A percentile compares a stretch with the other conserved stretches of the same genome.
Conservation (phyloP, 2,888 invertebrate species). For the Phortica magna region DNA sequence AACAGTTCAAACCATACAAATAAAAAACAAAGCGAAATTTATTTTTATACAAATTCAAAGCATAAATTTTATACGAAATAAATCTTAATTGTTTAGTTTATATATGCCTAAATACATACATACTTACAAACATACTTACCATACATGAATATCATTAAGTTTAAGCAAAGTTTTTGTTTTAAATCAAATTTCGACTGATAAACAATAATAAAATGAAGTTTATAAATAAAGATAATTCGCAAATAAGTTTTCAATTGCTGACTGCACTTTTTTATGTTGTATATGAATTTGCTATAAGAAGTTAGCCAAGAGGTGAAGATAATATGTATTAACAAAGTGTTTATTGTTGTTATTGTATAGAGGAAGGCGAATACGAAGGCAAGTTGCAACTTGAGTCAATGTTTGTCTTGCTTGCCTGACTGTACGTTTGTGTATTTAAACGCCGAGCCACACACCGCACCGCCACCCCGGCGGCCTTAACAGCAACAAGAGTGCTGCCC, state of each 20-base stretch:
- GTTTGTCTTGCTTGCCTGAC: constrained; percentile 15
- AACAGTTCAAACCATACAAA: background rate
- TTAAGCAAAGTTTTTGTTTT: constrained; percentile 22
- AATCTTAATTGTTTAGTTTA: constrained; percentile 14
- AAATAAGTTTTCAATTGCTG: background rate
- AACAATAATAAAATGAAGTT: constrained; percentile 20
- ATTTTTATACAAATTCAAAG: constrained; percentile 13
- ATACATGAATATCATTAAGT: constrained; percentile 16
- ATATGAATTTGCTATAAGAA: no score
- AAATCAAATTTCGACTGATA: constrained; percentile 21
- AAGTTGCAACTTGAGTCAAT: constrained; percentile 8
- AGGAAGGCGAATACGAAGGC: background rate
- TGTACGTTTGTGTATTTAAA: background rate
- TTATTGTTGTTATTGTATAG: constrained; percentile 2
- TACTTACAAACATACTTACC: background rate
- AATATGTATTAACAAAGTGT: constrained; percentile 3
- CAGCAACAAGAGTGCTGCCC: no score
- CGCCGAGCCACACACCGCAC: background rate
- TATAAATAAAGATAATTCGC: constrained; percentile 6
- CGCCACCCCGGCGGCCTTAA: background rate
- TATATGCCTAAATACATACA: background rate
- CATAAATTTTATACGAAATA: background rate
- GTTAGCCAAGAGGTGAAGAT: no score
- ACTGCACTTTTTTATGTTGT: no score
- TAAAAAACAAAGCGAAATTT: background rate